Conservation (phyloP, 2,113 vertebrate species). For the Vireo altiloquus region DNA sequence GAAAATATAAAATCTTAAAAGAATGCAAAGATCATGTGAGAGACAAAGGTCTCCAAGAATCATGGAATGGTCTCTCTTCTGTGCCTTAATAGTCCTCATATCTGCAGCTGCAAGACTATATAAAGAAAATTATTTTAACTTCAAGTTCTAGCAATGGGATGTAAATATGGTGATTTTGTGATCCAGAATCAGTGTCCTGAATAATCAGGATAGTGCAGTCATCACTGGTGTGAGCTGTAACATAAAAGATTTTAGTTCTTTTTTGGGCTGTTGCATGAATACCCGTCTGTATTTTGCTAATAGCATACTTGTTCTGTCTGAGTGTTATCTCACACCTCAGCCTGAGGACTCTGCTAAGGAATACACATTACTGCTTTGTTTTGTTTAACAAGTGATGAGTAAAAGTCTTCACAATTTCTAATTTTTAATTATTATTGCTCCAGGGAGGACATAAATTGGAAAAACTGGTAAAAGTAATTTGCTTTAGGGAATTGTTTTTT, state of each 20-base stretch:
- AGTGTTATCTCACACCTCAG: not conserved
- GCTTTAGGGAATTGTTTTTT: not conserved
- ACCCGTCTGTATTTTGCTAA: not conserved
- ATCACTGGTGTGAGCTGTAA: not conserved
- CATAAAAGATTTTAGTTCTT: not conserved
- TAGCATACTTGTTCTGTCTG: not conserved
- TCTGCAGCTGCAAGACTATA: not conserved
- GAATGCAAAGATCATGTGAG: not conserved
- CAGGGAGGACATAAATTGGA: conserved; percentile 11
- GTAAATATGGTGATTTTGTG: not conserved
- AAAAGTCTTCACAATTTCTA: not conserved
- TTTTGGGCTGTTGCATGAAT: not conserved
- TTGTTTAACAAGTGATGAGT: conserved; percentile 19
- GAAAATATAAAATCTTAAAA: not conserved
- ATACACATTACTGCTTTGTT: not conserved
- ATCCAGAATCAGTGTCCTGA: not conserved
- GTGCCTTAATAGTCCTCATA: not conserved
- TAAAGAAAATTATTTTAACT: conserved; percentile 8
- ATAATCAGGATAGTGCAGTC: not conserved
- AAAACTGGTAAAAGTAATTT: not conserved
- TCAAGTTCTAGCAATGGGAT: not conserved
- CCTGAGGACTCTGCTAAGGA: not conserved
- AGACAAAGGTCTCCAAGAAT: not conserved
- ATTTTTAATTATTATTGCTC: conserved; percentile 1
- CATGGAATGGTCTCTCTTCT: not conserved